Conservation (phyloP, 2,113 vertebrate species). For the Orientallactaga bullata region DNA sequence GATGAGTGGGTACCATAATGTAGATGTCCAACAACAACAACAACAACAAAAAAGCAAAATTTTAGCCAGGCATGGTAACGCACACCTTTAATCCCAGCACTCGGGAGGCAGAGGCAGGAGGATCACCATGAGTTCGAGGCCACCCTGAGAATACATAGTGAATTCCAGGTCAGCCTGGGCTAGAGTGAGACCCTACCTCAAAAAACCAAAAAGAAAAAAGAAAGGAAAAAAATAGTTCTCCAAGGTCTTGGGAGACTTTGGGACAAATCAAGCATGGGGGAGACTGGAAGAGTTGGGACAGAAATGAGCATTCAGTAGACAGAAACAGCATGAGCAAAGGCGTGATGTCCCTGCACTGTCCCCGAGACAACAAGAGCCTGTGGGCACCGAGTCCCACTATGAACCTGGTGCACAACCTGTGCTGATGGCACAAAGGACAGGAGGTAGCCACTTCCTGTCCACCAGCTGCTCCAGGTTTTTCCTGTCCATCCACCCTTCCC, state of each 20-base stretch:
- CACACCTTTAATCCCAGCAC: too few species aligned
- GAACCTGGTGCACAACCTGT: neutral
- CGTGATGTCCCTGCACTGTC: neutral
- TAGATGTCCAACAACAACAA: too few species aligned
- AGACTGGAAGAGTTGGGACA: accelerated
- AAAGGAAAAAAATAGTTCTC: neutral
- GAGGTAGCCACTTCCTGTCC: neutral
- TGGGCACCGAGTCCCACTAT: neutral
- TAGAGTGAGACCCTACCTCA: too few species aligned
- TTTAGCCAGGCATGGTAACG: too few species aligned
- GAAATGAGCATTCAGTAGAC: neutral
- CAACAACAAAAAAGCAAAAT: too few species aligned
- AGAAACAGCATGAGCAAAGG: accelerated
- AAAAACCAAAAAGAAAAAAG: too few species aligned
- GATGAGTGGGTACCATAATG: too few species aligned
- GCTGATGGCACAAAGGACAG: neutral
- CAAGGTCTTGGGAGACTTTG: neutral
- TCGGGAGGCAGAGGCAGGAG: too few species aligned
- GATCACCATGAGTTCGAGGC: too few species aligned
- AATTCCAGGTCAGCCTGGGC: too few species aligned
- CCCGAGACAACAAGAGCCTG: neutral
- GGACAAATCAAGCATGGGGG: neutral
- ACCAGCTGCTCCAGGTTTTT: too few species aligned
- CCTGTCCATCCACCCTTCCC: accelerated
- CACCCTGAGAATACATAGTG: too few species aligned